Evolutionary conservation across 30 jellyfish, hydroid and myxozoan genomes (phyloP), one percentile per base, ranked within the genome.

Genomic region (Aurelia aurita complex sp. Pacific): DNA sequence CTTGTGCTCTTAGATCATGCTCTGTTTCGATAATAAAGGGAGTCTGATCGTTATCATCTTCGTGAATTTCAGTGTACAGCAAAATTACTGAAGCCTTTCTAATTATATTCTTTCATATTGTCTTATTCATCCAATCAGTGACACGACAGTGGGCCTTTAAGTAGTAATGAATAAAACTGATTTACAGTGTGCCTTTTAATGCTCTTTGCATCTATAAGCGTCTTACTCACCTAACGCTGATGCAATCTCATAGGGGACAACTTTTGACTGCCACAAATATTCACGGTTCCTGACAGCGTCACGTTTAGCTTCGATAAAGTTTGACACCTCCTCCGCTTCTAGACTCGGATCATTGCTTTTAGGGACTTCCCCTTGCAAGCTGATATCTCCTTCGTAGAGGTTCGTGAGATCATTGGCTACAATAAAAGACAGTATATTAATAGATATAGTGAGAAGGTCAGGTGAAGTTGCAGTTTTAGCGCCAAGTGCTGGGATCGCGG

Each of bases 301-400:
- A 54, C 88, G 57, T 46, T 84, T 84, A 35, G 12, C 79, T 16
- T 65, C 19, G 18, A 51, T 51, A 32, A 70, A 70, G 18, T 11
- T 5, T 70, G 80, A 23, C 53, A 52, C 42, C 40, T 11, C 40
- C 15, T 34, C 11, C 2, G 15, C 36, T 4, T 53, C 74, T 53
- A 23, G 61, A n/a, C 33, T 62, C 19, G 10, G 15, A 15, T 38
- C 38, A 1, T 7, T 18, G 42, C 52, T 29, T 42, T 54, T 55
- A n/a, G 52, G 52, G 23, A 13, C 23, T n/a, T 68, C 73, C 18
- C 43, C 62, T 13, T 14, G 46, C 23, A 80, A 54, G 53, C 50
- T 65, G 43, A 80, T 80, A 32, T 80, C 89, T 35, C 89, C 89
- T 80, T 80, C 89, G 81, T 32, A 80, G 54, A 80, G 81, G 81